Base-by-base conservation (phyloP, 2,888 invertebrate species). In the Dyspetes luteomarginatus region DNA sequence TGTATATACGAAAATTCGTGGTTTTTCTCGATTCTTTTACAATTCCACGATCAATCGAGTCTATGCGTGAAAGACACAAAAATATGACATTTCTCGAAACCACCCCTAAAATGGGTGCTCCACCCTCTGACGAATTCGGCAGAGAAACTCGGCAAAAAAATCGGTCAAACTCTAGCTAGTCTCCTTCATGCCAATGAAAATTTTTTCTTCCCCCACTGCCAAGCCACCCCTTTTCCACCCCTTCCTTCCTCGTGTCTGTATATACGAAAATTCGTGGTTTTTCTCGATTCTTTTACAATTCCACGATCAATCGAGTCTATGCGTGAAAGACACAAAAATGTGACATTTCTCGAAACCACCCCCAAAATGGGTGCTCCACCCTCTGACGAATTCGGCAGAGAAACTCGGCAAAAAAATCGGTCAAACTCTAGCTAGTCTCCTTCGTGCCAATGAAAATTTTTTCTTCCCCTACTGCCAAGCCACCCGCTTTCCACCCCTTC, bases 61-160 rank as follows among this genome's bases (percentile, higher is more conserved):
- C n/a, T n/a, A n/a, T n/a, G n/a, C n/a, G n/a, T n/a, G n/a, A n/a
- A n/a, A n/a, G n/a, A n/a, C n/a, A n/a, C n/a, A n/a, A n/a, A n/a
- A n/a, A n/a, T n/a, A n/a, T n/a, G n/a, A n/a, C n/a, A n/a, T n/a
- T n/a, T n/a, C n/a, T n/a, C n/a, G n/a, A n/a, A n/a, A n/a, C n/a
- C n/a, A n/a, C n/a, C n/a, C n/a, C n/a, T n/a, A n/a, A n/a, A n/a
- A 56, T n/a, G 9, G 19, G 15, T 68, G 73, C 82, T 74, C 72
- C 78, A 65, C 78, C 72, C 69, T 67, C 65, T 62, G 48, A 41
- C 58, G 74, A 74, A 69, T 75, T 79, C 79, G 74, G 75, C 60
- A 74, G 73, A 68, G 71, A 60, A 65, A 26, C 45, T 50, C 48
- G 22, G 36, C 26, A 52, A n/a, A n/a, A n/a, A n/a, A 26, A 74